Conservation (phyloP, 35 echinoderm and acorn worm species). For the Patiria miniata region DNA sequence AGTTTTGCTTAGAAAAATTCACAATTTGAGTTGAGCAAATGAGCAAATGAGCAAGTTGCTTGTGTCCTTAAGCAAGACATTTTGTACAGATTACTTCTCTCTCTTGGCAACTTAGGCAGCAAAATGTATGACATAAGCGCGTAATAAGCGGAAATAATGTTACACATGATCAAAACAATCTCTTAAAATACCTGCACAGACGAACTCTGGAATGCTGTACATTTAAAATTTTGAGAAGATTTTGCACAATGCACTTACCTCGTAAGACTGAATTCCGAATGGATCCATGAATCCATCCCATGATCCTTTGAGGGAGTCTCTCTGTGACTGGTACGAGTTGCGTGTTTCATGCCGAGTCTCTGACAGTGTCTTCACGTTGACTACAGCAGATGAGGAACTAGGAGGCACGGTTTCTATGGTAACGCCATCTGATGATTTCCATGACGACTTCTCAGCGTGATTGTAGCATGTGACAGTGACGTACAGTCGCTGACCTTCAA, state of each 20-base stretch:
- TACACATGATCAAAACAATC: too few species aligned
- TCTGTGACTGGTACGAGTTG: slow-evolving; percentile 24
- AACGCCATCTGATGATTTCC: slow-evolving; percentile 22
- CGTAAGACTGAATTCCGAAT: slow-evolving; percentile 25
- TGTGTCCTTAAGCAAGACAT: too few species aligned
- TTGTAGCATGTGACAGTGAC: slow-evolving; percentile 40
- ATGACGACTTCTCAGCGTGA: neutral
- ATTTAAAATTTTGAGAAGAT: neutral
- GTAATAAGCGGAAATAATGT: too few species aligned
- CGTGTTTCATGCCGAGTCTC: neutral
- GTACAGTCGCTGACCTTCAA: slow-evolving; percentile 28
- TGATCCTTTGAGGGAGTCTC: neutral
- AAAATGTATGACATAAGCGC: too few species aligned
- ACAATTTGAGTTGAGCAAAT: too few species aligned
- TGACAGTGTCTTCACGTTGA: neutral
- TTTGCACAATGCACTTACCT: slow-evolving; percentile 7
- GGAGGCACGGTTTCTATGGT: slow-evolving; percentile 28
- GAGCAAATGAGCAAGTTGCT: too few species aligned
- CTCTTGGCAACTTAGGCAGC: too few species aligned
- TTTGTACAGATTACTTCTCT: too few species aligned
- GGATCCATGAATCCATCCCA: slow-evolving; percentile 53
- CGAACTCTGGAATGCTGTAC: neutral
- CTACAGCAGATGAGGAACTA: slow-evolving; percentile 4
- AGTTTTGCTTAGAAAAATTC: neutral
- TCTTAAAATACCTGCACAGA: neutral